Percentiles rank a stretch among this genome's conserved stretches.
These are phyloP conservation scores for Mastigias papua DNA, from an alignment of 30 jellyfish, hydroid and myxozoan species.

Conservation along the genomic window DNA sequence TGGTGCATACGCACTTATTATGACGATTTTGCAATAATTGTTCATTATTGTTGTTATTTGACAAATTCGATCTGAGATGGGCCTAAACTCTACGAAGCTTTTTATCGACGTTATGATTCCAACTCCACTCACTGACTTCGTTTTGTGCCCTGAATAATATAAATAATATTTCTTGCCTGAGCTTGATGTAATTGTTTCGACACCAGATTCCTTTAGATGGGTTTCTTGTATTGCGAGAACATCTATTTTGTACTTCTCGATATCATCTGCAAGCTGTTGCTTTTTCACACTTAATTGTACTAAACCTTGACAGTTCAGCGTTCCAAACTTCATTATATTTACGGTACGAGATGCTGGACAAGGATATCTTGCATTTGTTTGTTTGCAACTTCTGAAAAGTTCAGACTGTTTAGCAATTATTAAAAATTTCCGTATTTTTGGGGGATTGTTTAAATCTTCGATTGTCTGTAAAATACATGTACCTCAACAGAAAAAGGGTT, in stretches of 20 bases:
- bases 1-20: slow-evolving; percentile 27
- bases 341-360: too few relatives aligned
- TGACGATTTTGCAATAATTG: not conserved
- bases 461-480: too few relatives aligned
- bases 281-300: not conserved
- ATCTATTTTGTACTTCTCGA: not conserved
- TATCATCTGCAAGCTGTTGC: slow-evolving; percentile 13
- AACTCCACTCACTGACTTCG: slow-evolving; percentile 2
- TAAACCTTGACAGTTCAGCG: slow-evolving; percentile 22
- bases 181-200: not conserved
- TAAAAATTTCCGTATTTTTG: too few relatives aligned
- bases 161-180: not conserved
- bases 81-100: not conserved
- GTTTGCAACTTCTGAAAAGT: too few relatives aligned
- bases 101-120: not conserved
- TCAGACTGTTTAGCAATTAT: too few relatives aligned
- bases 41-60: not conserved
- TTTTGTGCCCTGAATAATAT: not conserved
- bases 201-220: not conserved
- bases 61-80: slow-evolving; percentile 29
- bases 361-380: too few relatives aligned
- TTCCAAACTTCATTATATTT: too few relatives aligned
- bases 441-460: too few relatives aligned
- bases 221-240: slow-evolving; percentile 26
- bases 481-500: too few relatives aligned